These are phyloP conservation scores for Mobula birostris DNA, from an alignment of 2,113 vertebrate species.

Conservation along the genomic window DNA sequence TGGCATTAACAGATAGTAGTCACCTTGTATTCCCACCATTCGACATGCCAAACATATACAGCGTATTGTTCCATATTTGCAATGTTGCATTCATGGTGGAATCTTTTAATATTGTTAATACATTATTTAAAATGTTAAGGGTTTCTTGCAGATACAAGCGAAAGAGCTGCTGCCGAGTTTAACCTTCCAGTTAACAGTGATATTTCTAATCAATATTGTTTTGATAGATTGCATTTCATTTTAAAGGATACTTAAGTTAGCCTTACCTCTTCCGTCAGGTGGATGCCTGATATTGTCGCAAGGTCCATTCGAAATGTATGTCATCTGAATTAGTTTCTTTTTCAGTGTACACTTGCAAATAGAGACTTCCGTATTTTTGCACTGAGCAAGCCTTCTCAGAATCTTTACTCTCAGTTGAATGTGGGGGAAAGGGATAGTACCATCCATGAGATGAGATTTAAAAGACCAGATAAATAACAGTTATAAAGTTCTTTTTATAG, in stretches of 20 bases:
- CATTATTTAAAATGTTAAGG: neutral
- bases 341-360: neutral
- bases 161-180: neutral
- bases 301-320: neutral
- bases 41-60: neutral
- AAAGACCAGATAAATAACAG: constrained; percentile 99
- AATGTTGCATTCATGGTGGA: neutral
- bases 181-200: neutral
- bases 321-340: neutral
- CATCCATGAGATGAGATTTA: constrained; percentile 89
- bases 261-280: constrained; percentile 22
- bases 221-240: neutral
- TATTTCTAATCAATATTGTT: neutral
- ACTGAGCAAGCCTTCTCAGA: neutral
- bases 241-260: neutral
- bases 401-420: constrained; percentile 60
- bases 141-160: no score
- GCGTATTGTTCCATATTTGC: neutral
- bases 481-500: constrained; percentile 98
- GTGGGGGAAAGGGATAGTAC: constrained; percentile 79
- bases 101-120: neutral
- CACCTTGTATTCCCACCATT: neutral
- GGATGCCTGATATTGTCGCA: neutral
- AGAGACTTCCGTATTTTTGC: neutral
- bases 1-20: neutral